These are phyloP conservation scores for Lochmaea crataegi DNA, from an alignment of 2,888 invertebrate species.

Conservation along the genomic window DNA sequence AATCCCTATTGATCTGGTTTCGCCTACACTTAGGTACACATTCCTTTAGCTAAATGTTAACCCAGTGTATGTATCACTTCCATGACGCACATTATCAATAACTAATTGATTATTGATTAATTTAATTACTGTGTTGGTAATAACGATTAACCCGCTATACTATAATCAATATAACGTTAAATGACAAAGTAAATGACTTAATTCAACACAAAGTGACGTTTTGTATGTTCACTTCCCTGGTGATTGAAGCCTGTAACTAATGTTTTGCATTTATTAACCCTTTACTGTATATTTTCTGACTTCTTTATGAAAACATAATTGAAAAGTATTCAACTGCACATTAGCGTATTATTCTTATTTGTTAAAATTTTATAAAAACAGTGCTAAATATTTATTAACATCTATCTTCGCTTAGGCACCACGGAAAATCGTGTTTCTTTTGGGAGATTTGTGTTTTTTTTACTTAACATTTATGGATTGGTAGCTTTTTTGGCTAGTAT, in stretches of 20 bases:
- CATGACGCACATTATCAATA: neutral
- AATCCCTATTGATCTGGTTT: neutral
- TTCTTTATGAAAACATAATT: too few relatives aligned
- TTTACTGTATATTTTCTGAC: too few relatives aligned
- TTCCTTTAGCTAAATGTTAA: neutral
- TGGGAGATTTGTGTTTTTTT: too few relatives aligned
- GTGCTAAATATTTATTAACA: too few relatives aligned
- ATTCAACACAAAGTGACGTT: neutral
- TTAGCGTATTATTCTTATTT: too few relatives aligned
- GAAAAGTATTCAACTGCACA: too few relatives aligned
- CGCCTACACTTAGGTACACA: neutral
- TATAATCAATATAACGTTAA: neutral
- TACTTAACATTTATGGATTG: too few relatives aligned
- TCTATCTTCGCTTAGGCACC: too few relatives aligned
- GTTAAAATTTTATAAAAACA: too few relatives aligned
- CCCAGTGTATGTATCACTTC: neutral
- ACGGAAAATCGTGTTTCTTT: too few relatives aligned
- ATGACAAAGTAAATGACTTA: neutral
- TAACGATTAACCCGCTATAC: neutral
- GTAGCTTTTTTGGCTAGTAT: too few relatives aligned
- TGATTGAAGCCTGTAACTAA: neutral
- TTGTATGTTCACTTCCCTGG: neutral
- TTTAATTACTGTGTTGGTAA: neutral
- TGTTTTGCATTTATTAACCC: neutral
- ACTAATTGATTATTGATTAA: neutral